A percentile compares a stretch with the other conserved stretches of the same genome.
phyloP scores from a whole-genome alignment of 2,888 invertebrate genomes.

The Eustalomyia histrio region DNA sequence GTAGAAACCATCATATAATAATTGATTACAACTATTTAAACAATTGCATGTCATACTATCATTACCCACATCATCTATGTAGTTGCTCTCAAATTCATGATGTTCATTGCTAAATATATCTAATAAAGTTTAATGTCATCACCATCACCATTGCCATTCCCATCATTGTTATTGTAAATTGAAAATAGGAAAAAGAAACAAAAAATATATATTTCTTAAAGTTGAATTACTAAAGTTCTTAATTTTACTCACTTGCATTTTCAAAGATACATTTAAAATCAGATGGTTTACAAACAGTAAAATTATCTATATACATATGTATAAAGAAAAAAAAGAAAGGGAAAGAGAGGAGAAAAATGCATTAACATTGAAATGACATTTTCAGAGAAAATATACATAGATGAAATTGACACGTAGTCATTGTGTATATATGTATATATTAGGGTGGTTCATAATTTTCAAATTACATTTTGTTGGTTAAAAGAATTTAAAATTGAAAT shows the following conservation, averaged over 20 bases:
- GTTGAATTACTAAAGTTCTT: slow-evolving; percentile 21
- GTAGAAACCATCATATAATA: slow-evolving; percentile 70
- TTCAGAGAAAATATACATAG: neutral
- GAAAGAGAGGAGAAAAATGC: slow-evolving; percentile 58
- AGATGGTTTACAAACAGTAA: slow-evolving; percentile 71
- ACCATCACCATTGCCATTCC: neutral
- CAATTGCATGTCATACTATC: slow-evolving; percentile 76
- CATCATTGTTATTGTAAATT: slow-evolving; percentile 1
- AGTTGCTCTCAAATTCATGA: slow-evolving; percentile 68
- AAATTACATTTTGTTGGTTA: no score
- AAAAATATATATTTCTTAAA: neutral
- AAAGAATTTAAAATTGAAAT: no score
- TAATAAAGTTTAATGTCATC: slow-evolving; percentile 41
- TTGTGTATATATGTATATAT: neutral
- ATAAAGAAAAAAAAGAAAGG: no score
- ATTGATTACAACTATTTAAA: slow-evolving; percentile 73
- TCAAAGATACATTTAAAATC: slow-evolving; percentile 74
- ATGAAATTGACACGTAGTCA: slow-evolving; percentile 16
- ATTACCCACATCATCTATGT: slow-evolving; percentile 69
- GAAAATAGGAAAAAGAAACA: slow-evolving; percentile 16
- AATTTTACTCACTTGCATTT: slow-evolving; percentile 70
- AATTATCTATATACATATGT: slow-evolving; percentile 72
- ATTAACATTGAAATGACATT: slow-evolving; percentile 47
- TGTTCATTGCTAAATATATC: slow-evolving; percentile 71
- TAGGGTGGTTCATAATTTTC: no score